These are phyloP conservation scores for Poeciliopsis gracilis DNA, from an alignment of 2,797 vertebrate genomes.

Conservation along the genomic window DNA sequence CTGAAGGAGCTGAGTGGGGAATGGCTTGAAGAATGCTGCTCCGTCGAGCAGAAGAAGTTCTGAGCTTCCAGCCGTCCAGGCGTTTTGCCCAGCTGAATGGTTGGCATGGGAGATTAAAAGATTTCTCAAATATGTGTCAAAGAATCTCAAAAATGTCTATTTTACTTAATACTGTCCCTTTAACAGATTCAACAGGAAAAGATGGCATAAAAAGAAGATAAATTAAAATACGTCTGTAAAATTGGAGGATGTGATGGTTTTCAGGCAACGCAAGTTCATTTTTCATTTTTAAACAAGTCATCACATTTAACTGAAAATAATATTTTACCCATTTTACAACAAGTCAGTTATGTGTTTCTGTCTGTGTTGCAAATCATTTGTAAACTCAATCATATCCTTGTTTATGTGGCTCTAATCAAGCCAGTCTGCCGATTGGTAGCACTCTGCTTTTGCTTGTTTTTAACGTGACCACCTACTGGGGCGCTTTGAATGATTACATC, in stretches of 20 bases:
- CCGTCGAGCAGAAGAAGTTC: too few relatives aligned
- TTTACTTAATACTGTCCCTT: too few relatives aligned
- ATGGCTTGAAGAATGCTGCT: too few relatives aligned
- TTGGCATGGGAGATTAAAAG: too few relatives aligned
- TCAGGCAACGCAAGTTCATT: background rate
- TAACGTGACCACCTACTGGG: conserved; percentile 29
- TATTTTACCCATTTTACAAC: background rate
- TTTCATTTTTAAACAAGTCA: background rate
- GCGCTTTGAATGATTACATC: conserved; percentile 44
- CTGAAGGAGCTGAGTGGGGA: too few relatives aligned
- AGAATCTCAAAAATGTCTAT: too few relatives aligned
- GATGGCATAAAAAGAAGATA: background rate
- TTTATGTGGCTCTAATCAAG: conserved; percentile 11
- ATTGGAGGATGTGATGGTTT: background rate
- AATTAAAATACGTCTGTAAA: background rate
- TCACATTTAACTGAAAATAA: background rate
- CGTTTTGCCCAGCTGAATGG: too few relatives aligned
- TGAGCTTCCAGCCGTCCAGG: too few relatives aligned
- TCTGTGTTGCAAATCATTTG: background rate
- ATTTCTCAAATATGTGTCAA: too few relatives aligned
- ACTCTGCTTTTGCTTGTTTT: conserved; percentile 34
- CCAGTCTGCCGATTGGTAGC: conserved; percentile 26
- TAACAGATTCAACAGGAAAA: background rate
- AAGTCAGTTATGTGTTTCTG: background rate
- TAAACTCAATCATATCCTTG: conserved; percentile 22